Conservation (phyloP, 2,888 invertebrate genomes). For the Rhagonycha fulva region DNA sequence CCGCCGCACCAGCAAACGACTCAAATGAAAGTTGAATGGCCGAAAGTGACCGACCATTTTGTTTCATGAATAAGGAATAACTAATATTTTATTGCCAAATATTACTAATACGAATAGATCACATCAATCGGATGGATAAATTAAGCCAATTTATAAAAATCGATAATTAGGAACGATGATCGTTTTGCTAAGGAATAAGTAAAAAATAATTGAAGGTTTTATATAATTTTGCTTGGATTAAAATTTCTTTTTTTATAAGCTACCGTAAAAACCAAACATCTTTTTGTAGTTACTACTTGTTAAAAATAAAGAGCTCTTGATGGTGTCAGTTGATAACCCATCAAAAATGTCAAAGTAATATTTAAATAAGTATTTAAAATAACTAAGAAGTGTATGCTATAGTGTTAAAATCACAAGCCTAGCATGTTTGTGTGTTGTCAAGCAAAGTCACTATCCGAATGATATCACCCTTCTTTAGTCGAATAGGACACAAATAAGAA, state of each 20-base stretch:
- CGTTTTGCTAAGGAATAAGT: neutral
- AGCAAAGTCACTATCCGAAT: constrained; percentile 10
- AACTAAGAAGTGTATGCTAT: constrained; percentile 3
- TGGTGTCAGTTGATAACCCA: constrained; percentile 11
- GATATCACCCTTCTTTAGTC: constrained; percentile 16
- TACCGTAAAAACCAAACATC: constrained; percentile 4
- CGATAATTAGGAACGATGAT: neutral
- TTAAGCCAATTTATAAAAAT: neutral
- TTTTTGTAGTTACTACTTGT: neutral
- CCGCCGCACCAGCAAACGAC: constrained; percentile 37
- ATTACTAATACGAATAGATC: constrained; percentile 31
- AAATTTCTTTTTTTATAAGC: neutral
- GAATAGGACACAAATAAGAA: constrained; percentile 9
- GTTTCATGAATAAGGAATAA: constrained; percentile 44
- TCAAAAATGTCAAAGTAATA: constrained; percentile 16
- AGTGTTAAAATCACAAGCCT: constrained; percentile 9
- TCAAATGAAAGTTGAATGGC: constrained; percentile 45
- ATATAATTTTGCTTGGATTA: neutral
- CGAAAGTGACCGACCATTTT: constrained; percentile 47
- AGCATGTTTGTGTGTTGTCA: constrained; percentile 13
- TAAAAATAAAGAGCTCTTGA: constrained; percentile 6
- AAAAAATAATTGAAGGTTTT: neutral
- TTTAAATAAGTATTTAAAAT: constrained; percentile 15
- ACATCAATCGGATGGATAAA: neutral
- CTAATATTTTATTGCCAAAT: constrained; percentile 43